Evolutionary conservation across 2,888 invertebrate genomes (phyloP), one percentile per base, ranked within the genome.

Genomic region (Boloria selene): DNA sequence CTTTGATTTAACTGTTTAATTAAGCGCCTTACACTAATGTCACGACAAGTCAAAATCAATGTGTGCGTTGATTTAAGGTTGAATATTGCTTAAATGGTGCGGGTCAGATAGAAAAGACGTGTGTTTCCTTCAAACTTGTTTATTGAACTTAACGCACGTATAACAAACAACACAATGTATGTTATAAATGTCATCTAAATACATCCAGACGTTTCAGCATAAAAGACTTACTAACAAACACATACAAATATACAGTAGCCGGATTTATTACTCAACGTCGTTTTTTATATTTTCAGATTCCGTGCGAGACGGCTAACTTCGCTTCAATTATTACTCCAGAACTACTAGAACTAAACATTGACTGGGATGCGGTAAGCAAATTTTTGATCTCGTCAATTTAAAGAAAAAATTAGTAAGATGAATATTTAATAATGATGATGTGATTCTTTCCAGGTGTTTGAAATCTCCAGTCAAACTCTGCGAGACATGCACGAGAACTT

Each of bases 401-500:
- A 47, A 7, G 54, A 13, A 26, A 54, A 14, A 47, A 14, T n/a
- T 52, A 26, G n/a, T 4, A 52, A 22, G 16, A 22, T n/a, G 3
- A 45, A 17, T 26, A 17, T 52, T 3, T 52, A 16, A n/a, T n/a
- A n/a, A n/a, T n/a, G n/a, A n/a, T 31, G 26, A 45, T 5, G 14
- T 45, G 3, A 13, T 47, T 4, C 59, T 22, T 50, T 4, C 10
- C 71, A 90, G 77, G 90, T 94, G n/a, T 93, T 93, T 81, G 93
- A 94, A 68, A 86, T 93, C 54, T 88, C 93, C 0, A 77, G 84
- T 64, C 78, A 88, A 5, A 85, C 90, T 42, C 77, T 95, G 60
- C 90, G 93, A 22, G 92, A 93, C 53, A 77, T 95, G 55, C 93
- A 95, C 79, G 95, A 95, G 69, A 93, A 93, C 69, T 75, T 95